Conservation (phyloP, 92 coral and sea anemone genomes). For the Bergia puertoricense region DNA sequence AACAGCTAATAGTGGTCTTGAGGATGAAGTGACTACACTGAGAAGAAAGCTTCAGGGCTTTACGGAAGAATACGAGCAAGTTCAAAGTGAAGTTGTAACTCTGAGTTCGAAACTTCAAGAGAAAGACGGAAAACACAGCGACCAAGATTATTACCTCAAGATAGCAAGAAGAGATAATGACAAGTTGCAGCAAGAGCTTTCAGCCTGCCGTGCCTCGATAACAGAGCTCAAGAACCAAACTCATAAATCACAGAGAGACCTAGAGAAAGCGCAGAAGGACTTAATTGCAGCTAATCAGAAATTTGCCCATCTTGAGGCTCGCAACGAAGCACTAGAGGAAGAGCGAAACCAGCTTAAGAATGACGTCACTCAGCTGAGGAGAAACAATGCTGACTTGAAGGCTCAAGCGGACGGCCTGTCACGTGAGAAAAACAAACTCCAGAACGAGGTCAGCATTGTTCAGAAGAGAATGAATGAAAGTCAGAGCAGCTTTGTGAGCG, state of each 20-base stretch:
- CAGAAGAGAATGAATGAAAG: slow-evolving; percentile 72
- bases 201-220: slow-evolving; percentile 69
- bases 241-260: slow-evolving; percentile 74
- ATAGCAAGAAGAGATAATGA: slow-evolving; percentile 79
- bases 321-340: slow-evolving; percentile 75
- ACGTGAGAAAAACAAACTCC: slow-evolving; percentile 86
- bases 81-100: slow-evolving; percentile 69
- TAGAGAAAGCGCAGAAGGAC: slow-evolving; percentile 85
- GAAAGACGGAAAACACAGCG: slow-evolving; percentile 72
- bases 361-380: slow-evolving; percentile 79
- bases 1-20: slow-evolving; percentile 72
- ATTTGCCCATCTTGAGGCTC: slow-evolving; percentile 77
- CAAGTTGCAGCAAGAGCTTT: slow-evolving; percentile 76
- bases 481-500: slow-evolving; percentile 45
- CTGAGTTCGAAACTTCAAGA: slow-evolving; percentile 71
- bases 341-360: slow-evolving; percentile 82
- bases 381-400: slow-evolving; percentile 77
- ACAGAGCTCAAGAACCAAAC: slow-evolving; percentile 70
- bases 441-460: slow-evolving; percentile 64
- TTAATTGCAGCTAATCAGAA: slow-evolving; percentile 74
- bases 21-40: slow-evolving; percentile 78
- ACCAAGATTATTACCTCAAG: slow-evolving; percentile 73
- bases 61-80: slow-evolving; percentile 83
- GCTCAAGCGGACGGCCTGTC: slow-evolving; percentile 79
- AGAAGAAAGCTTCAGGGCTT: slow-evolving; percentile 69